Percentiles rank a stretch among this genome's conserved stretches.
phyloP scores from a whole-genome alignment of 2,113 vertebrate species.

The Psammodynastes pulverulentus region DNA sequence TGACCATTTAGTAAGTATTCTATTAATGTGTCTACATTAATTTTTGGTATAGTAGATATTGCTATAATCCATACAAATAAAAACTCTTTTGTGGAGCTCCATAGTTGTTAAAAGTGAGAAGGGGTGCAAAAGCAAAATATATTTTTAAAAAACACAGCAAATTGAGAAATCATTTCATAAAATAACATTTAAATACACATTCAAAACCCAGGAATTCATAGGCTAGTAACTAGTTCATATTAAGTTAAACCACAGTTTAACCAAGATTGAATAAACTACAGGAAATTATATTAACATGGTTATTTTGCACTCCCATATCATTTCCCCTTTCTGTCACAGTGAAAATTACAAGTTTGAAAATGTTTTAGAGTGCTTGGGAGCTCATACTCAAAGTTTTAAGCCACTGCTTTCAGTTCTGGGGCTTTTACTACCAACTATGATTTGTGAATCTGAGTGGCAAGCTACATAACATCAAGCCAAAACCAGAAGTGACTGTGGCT shows the following conservation, averaged over 20 bases:
- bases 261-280: neutral
- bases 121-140: neutral
- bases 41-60: neutral
- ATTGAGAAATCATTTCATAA: neutral
- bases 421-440: neutral
- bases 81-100: neutral
- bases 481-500: neutral
- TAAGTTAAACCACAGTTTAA: neutral
- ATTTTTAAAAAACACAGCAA: neutral
- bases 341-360: neutral
- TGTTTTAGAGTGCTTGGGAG: neutral
- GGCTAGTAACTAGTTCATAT: neutral
- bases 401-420: neutral
- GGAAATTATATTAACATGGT: neutral
- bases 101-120: neutral
- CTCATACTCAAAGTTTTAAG: neutral
- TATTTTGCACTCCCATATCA: neutral
- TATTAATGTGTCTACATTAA: neutral
- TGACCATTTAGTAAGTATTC: neutral
- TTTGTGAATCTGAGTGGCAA: neutral
- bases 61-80: neutral
- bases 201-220: neutral
- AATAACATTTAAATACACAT: too few species aligned
- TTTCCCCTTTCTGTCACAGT: neutral
- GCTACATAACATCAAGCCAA: neutral